phyloP scores from a whole-genome alignment of 2,888 invertebrate species.

The Nudaria mundana region DNA sequence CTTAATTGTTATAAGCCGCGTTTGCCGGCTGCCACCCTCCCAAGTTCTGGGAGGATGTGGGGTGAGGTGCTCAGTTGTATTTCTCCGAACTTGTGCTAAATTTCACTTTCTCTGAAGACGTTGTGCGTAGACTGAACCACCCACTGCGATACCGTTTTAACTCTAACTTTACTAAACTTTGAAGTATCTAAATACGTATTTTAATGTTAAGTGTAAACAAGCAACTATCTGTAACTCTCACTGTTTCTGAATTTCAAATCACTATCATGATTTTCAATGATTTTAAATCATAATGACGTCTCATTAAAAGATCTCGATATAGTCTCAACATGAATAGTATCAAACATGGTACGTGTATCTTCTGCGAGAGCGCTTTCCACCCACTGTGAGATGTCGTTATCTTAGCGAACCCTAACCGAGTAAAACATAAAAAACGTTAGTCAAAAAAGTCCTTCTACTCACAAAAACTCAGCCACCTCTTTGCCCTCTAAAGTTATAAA shows the following conservation, averaged over 20 bases:
- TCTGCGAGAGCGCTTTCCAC: constrained; percentile 57
- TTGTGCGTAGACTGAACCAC: constrained; percentile 75
- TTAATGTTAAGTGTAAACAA: too few relatives aligned
- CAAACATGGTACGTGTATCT: constrained; percentile 52
- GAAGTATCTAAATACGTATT: too few relatives aligned
- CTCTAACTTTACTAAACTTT: constrained; percentile 62
- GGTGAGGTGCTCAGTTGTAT: constrained; percentile 65
- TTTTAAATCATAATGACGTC: constrained; percentile 7
- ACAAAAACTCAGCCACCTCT: constrained; percentile 75
- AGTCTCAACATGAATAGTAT: constrained; percentile 22
- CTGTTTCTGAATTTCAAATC: too few relatives aligned
- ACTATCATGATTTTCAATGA: constrained; percentile 4
- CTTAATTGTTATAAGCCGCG: constrained; percentile 80
- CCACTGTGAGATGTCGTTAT: constrained; percentile 75
- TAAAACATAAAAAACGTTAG: constrained; percentile 80
- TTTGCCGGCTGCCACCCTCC: constrained; percentile 64
- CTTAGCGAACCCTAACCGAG: constrained; percentile 77
- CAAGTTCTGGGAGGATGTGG: constrained; percentile 50
- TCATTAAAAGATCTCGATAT: constrained; percentile 12
- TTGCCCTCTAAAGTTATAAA: constrained; percentile 76
- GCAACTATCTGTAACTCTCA: too few relatives aligned
- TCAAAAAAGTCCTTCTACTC: constrained; percentile 80
- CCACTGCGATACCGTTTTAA: constrained; percentile 56
- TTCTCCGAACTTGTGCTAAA: constrained; percentile 80
- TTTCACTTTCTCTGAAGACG: constrained; percentile 81